phyloP scores from a whole-genome alignment of 2,888 invertebrate genomes.

The Zhuqinia jingwanae region DNA sequence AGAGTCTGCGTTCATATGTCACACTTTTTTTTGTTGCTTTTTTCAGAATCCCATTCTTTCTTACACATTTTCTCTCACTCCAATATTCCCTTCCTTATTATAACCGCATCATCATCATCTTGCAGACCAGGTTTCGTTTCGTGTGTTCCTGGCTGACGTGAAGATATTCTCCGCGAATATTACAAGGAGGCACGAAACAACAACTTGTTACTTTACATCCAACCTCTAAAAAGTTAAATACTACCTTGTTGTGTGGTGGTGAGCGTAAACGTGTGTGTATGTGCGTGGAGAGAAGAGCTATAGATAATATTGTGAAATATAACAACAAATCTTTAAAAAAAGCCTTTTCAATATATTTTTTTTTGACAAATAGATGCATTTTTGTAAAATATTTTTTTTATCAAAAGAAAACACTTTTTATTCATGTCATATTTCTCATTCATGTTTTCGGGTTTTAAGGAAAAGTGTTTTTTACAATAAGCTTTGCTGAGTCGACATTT shows the following conservation, averaged over 20 bases:
- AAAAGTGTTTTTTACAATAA: no score
- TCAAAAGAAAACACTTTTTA: no score
- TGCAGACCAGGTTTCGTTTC: slow-evolving; percentile 1
- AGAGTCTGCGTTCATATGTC: slow-evolving; percentile 72
- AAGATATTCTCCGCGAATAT: slow-evolving; percentile 54
- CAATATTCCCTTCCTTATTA: slow-evolving; percentile 45
- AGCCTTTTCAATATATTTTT: no score
- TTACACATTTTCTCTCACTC: slow-evolving; percentile 12
- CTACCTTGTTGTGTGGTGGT: not conserved
- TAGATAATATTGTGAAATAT: no score
- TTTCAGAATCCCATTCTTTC: slow-evolving; percentile 63
- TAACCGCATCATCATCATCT: slow-evolving; percentile 37
- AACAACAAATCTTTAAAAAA: no score
- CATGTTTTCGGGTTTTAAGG: no score
- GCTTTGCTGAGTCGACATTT: no score
- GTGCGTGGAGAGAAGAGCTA: no score
- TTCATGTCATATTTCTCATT: no score
- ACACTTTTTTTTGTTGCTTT: slow-evolving; percentile 67
- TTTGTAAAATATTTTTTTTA: no score
- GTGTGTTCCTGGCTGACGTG: slow-evolving; percentile 43
- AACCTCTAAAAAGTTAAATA: slow-evolving; percentile 61
- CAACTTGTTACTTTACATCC: slow-evolving; percentile 70
- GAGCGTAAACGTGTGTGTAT: not conserved
- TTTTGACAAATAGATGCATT: no score
- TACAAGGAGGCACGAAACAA: slow-evolving; percentile 66